Evolutionary conservation across 2,888 invertebrate species (phyloP), one percentile per base, ranked within the genome.

Genomic region (Euzophera pinguis): DNA sequence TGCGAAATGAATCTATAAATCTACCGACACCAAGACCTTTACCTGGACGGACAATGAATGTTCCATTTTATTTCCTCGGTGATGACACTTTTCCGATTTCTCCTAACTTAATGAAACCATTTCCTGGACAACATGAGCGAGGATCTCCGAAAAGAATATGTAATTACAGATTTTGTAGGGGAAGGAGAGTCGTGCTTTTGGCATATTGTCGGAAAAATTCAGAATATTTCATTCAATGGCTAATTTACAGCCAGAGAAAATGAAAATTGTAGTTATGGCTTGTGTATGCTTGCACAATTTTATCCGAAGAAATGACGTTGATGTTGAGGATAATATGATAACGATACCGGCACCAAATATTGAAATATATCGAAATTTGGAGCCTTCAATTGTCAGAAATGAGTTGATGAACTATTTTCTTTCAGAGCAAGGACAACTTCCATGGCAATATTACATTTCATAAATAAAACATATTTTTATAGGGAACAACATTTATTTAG

Each of bases 61-160:
- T 22, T 3, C 22, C 22, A 22, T 22, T 22, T 22, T 22, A n/a
- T 22, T 22, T 22, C 22, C 22, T 22, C 3, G 22, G 22, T 22
- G 22, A 22, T 22, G 22, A 22, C 5, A 5, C 3, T 22, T 22
- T 22, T 22, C 22, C 22, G 22, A 22, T 22, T 22, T n/a, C n/a
- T n/a, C 53, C 27, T 50, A 51, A 56, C 49, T 47, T 56, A 41
- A 52, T 56, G 50, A 56, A 56, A 53, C 54, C 50, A 45, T 53
- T 49, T 53, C 29, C 49, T 53, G 60, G 53, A 52, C 54, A 51
- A 47, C 53, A 53, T 56, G 54, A 53, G 43, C 47, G 32, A 47
- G 53, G 50, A 53, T 53, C 53, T 50, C 50, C 42, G 56, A 52
- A 53, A 52, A 60, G 53, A 54, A 55, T 56, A 48, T 54, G 37